Conservation (phyloP, 2,113 vertebrate species). For the Podocnemis expansa region DNA sequence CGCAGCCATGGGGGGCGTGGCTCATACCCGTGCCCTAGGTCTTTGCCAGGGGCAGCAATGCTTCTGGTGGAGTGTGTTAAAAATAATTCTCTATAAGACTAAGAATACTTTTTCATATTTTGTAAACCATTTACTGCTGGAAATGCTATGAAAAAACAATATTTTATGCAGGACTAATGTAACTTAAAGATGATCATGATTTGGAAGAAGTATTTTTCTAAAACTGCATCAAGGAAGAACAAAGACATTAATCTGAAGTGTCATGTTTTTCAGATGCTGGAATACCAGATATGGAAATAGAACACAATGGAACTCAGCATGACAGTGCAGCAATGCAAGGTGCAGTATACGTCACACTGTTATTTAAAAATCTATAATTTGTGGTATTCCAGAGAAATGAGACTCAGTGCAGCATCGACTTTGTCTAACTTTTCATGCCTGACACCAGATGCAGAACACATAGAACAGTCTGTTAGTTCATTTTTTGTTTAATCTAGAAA, state of each 20-base stretch:
- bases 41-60: no score
- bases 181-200: constrained; percentile 36
- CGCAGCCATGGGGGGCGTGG: no score
- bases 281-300: constrained; percentile 86
- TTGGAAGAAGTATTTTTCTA: constrained; percentile 41
- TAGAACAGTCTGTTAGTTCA: not conserved
- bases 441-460: not conserved
- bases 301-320: constrained; percentile 84
- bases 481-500: not conserved
- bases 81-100: constrained; percentile 45
- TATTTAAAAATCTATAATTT: not conserved
- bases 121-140: constrained; percentile 46
- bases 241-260: constrained; percentile 58
- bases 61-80: no score
- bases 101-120: constrained; percentile 43
- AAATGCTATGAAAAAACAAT: constrained; percentile 39
- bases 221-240: constrained; percentile 37
- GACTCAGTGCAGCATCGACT: not conserved
- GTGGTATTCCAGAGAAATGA: not conserved
- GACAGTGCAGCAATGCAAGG: constrained; percentile 88
- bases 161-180: constrained; percentile 30
- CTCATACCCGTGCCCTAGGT: no score
- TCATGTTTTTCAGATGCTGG: constrained; percentile 83
- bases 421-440: not conserved
- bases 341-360: constrained; percentile 57